Evolutionary conservation across 2,113 vertebrate genomes (phyloP), one percentile per base, ranked within the genome.

Genomic region (Hypomesus transpacificus): DNA sequence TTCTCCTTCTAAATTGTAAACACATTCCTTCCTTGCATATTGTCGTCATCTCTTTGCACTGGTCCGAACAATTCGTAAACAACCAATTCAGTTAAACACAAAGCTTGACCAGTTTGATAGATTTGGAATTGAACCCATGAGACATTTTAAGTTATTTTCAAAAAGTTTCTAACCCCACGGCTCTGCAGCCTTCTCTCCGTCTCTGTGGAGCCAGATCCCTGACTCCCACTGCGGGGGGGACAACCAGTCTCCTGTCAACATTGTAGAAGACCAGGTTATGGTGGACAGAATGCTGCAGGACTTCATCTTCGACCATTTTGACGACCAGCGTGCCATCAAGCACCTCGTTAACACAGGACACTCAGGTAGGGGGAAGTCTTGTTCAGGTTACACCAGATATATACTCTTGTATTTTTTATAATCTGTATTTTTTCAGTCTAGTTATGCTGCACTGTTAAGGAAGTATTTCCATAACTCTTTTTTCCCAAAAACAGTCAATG

Each of bases 181-280:
- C 57, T 14, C n/a, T 17, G 21, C 34, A 90, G 87, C 14, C 0
- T 16, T 54, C 62, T 63, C 0, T 7, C 84, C 78, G 0, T 14
- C 69, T 4, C 0, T 62, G 0, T 90, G 88, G 89, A 0, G 18
- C n/a, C 6, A 34, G 0, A 57, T 91, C 18, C 18, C 76, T 1
- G 0, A 57, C 0, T 78, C 84, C 17, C 0, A 76, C 8, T 88
- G 86, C 14, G 76, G 0, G 0, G 80, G 75, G 0, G 0, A 68
- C 1, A 6, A 18, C 0, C 89, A 91, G 73, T 91, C 88, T 13
- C 87, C 87, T 1, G 17, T 91, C 28, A 67, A 89, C 75, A 89
- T 91, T 3, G 57, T 76, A 3, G 70, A 70, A 0, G 1, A 66
- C 0, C 22, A 9, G 0, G 22, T 57, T 0, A 24, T 31, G 50